Evolutionary conservation across 2,797 vertebrate species (phyloP).

Genomic region (Spheniscus humboldti): DNA sequence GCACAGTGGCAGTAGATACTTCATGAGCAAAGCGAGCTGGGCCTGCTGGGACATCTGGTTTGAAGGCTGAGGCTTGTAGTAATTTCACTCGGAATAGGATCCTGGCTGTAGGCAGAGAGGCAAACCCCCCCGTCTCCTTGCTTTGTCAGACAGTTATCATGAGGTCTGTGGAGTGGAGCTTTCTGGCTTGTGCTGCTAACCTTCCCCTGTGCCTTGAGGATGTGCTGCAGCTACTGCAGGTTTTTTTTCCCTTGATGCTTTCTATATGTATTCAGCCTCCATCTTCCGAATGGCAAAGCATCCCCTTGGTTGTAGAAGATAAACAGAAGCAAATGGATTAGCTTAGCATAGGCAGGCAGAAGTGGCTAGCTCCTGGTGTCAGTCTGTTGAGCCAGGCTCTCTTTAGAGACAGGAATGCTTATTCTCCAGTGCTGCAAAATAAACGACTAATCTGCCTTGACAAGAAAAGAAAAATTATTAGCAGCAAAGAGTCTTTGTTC

Average conservation of each 20-base stretch:
- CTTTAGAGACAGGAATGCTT: neutral
- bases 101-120: neutral
- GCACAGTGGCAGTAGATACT: neutral
- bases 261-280: neutral
- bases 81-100: neutral
- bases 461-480: neutral
- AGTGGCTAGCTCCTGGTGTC: neutral
- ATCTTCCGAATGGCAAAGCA: neutral
- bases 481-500: neutral
- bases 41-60: neutral
- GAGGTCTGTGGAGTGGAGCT: neutral
- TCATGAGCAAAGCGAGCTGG: neutral
- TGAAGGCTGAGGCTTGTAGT: neutral
- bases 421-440: neutral
- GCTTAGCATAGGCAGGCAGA: neutral
- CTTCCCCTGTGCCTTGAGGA: neutral
- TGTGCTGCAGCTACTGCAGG: neutral
- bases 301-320: neutral
- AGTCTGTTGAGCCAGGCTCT: neutral
- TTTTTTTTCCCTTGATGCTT: neutral
- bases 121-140: neutral
- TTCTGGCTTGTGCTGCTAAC: neutral
- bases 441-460: neutral
- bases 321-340: neutral
- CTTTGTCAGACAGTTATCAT: fast-evolving